These are phyloP conservation scores for Mastomys coucha DNA, from an alignment of 2,113 vertebrate genomes.

Conservation along the genomic window DNA sequence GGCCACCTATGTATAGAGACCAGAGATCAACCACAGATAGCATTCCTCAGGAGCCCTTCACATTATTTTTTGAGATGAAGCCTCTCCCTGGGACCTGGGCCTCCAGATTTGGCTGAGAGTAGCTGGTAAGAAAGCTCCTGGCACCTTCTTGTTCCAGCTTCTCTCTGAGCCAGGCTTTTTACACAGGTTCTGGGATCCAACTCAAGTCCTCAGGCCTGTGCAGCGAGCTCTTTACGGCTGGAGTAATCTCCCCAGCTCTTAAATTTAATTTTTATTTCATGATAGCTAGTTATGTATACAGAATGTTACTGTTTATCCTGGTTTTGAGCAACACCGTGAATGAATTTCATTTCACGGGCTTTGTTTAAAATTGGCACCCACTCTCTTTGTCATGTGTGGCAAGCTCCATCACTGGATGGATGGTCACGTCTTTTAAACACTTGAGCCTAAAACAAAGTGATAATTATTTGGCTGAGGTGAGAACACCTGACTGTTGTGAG, in stretches of 20 bases:
- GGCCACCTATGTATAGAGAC: neutral
- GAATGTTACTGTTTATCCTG: neutral
- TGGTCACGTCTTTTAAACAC: slow-evolving; percentile 18
- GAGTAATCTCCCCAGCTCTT: neutral
- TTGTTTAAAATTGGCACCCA: neutral
- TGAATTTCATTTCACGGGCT: neutral
- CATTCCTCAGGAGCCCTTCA: neutral
- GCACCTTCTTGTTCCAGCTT: neutral
- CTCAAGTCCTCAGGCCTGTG: neutral
- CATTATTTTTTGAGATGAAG: neutral
- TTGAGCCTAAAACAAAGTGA: slow-evolving; percentile 21
- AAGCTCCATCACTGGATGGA: neutral
- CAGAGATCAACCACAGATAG: neutral
- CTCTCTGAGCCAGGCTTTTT: too few species aligned
- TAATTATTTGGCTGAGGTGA: slow-evolving; percentile 49
- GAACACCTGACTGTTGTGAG: slow-evolving; percentile 16
- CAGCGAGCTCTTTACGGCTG: too few species aligned
- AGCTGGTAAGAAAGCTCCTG: too few species aligned
- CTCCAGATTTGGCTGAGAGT: neutral
- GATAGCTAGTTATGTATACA: neutral
- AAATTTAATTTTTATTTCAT: neutral
- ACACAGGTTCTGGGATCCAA: neutral
- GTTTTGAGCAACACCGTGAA: neutral
- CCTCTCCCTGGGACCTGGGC: neutral
- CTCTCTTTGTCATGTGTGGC: neutral